Conservation (phyloP, 1,140 invertebrate genomes). For the Anoplophora glabripennis region DNA sequence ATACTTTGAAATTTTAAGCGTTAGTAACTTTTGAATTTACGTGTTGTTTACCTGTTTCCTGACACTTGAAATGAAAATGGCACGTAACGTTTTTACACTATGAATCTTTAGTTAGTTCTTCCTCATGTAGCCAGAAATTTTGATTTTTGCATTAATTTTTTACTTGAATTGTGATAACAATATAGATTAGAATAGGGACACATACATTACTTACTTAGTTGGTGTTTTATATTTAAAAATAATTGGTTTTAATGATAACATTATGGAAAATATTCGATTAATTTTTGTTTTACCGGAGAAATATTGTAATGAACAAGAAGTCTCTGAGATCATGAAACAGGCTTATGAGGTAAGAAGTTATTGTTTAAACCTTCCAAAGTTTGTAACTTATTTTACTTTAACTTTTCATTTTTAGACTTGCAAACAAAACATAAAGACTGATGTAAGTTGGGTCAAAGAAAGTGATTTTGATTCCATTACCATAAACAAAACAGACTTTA, state of each 20-base stretch:
- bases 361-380: constrained; percentile 14
- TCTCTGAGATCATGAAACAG: constrained; percentile 50
- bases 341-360: constrained; percentile 45
- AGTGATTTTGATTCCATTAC: constrained; percentile 50
- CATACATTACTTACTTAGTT: too few species aligned
- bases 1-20: too few species aligned
- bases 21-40: too few species aligned
- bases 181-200: too few species aligned
- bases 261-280: constrained; percentile 31
- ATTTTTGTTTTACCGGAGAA: constrained; percentile 46
- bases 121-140: too few species aligned
- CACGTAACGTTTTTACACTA: too few species aligned
- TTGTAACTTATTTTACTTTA: neutral
- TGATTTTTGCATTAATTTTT: too few species aligned
- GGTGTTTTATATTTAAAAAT: neutral
- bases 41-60: too few species aligned
- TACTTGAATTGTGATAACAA: too few species aligned
- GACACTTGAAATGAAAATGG: too few species aligned
- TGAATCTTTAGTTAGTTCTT: too few species aligned
- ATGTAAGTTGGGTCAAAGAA: constrained; percentile 54
- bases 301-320: constrained; percentile 43
- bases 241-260: constrained; percentile 1
- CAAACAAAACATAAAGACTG: constrained; percentile 49
- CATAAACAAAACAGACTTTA: constrained; percentile 68
- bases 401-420: constrained; percentile 51